These are phyloP conservation scores for Trinectes maculatus DNA, from an alignment of 2,113 vertebrate species.

Conservation along the genomic window DNA sequence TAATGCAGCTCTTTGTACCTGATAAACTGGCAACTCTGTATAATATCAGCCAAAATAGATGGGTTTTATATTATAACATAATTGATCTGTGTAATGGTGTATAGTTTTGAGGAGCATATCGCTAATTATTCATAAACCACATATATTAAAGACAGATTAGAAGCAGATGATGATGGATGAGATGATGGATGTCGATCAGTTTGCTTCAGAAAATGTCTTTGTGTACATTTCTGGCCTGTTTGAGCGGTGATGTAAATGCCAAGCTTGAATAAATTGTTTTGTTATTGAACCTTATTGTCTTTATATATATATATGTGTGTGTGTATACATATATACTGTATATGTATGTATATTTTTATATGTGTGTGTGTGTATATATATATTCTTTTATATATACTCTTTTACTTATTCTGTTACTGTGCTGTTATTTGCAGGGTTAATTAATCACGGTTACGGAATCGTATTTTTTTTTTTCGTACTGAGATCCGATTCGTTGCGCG, in stretches of 20 bases:
- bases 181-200: constrained; percentile 57
- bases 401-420: too few relatives aligned
- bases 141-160: constrained; percentile 21
- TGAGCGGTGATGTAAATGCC: constrained; percentile 64
- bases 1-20: background rate
- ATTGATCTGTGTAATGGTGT: constrained; percentile 39
- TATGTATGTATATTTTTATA: background rate
- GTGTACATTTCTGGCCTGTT: constrained; percentile 53
- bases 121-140: constrained; percentile 30
- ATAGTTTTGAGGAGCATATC: constrained; percentile 2
- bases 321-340: background rate
- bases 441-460: constrained; percentile 13
- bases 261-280: constrained; percentile 58
- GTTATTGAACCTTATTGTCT: constrained; percentile 34
- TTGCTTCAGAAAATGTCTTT: constrained; percentile 40
- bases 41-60: constrained; percentile 2
- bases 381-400: too few relatives aligned
- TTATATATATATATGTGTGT: background rate
- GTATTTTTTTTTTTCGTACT: background rate
- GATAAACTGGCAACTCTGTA: constrained; percentile 27
- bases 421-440: background rate
- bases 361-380: background rate
- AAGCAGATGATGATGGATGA: constrained; percentile 4
- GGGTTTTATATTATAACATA: constrained; percentile 31
- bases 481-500: constrained; percentile 38